Evolutionary conservation across 2,888 invertebrate genomes (phyloP), one percentile per base, ranked within the genome.

Genomic region (Erannis defoliaria): DNA sequence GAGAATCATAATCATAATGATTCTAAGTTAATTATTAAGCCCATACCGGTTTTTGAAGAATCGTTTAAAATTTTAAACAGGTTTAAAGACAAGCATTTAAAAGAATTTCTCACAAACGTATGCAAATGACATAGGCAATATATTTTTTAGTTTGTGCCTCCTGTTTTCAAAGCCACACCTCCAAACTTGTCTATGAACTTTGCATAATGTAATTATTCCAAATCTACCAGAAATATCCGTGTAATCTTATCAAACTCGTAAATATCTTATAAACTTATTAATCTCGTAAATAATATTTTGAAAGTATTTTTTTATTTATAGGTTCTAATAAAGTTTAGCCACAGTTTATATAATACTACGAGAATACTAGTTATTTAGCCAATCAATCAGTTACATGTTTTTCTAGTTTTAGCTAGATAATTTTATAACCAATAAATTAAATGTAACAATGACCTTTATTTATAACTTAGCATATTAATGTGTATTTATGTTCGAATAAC

Each of bases 101-200:
- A 49, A 21, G 21, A 19, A 19, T 23, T 12, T 16, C 35, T 14
- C 8, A 1, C 19, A 45, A 10, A 8, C 21, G 9, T 21, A 49
- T 49, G 49, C 49, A 19, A 49, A 49, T 4, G 14, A 8, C n/a
- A 49, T 21, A 35, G 35, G 49, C 35, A n/a, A 35, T 35, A 35
- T 31, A 8, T 29, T 49, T 49, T 35, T 21, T 35, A 23, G n/a
- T 2, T 45, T 45, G 26, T 16, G 23, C 42, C 45, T 29, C 29
- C 10, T 45, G 19, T 46, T 46, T 45, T 31, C 18, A 14, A 14
- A 26, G 9, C 10, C 31, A 31, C 18, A 31, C 12, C 12, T 33
- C 18, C 19, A 18, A 46, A 33, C 31, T 19, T 8, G 31, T 19
- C 31, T 19, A 0, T 10, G 31, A 18, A 37, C 1, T 18, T 38